Evolutionary conservation across 2,113 vertebrate genomes (phyloP).

Genomic region (Kryptolebias marmoratus): DNA sequence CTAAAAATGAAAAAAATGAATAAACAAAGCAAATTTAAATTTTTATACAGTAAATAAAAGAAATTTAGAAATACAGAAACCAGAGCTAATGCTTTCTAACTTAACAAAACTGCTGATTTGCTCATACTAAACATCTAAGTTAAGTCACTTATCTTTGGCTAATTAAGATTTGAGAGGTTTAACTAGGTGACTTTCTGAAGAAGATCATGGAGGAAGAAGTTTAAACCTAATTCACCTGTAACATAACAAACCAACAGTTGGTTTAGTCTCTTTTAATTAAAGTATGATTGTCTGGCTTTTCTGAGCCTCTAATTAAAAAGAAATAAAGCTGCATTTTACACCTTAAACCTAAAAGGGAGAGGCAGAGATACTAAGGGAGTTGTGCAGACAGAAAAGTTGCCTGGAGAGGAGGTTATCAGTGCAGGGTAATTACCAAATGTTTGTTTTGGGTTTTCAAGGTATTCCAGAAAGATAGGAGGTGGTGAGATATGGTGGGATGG

Average conservation of each 20-base stretch:
- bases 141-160: not conserved
- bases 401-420: constrained; percentile 43
- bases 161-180: constrained; percentile 20
- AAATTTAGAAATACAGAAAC: constrained; percentile 19
- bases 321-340: constrained; percentile 24
- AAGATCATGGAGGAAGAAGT: constrained; percentile 11
- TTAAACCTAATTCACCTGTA: constrained; percentile 15
- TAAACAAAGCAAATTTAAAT: too few relatives aligned
- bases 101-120: constrained; percentile 1
- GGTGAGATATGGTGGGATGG: constrained; percentile 51
- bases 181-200: constrained; percentile 13
- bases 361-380: constrained; percentile 15
- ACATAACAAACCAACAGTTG: constrained; percentile 25
- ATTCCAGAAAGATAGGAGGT: constrained; percentile 43
- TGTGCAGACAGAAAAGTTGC: constrained; percentile 8
- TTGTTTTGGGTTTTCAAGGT: constrained; percentile 41
- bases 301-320: constrained; percentile 56
- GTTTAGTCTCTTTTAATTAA: constrained; percentile 47
- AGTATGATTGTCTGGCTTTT: constrained; percentile 42
- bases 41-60: not conserved
- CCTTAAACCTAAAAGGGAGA: not conserved
- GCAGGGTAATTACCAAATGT: constrained; percentile 55
- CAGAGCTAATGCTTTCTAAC: not conserved
- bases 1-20: too few relatives aligned
- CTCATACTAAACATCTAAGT: constrained; percentile 43